A percentile compares a stretch with the other conserved stretches of the same genome.
Evolutionary conservation across 1,140 invertebrate species (phyloP).

Genomic region (Dendroctonus ponderosae): DNA sequence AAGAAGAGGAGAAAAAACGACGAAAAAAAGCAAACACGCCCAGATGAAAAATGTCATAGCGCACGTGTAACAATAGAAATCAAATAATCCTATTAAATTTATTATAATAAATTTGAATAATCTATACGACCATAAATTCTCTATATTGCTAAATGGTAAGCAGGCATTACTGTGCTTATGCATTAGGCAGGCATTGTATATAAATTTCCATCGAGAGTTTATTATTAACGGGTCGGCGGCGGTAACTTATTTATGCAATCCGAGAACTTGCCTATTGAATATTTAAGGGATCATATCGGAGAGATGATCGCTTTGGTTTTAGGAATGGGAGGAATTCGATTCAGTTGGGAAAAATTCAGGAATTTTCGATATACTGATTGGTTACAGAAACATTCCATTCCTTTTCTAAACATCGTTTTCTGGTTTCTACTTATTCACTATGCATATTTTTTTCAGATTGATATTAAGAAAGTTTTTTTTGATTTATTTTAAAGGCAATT

Average conservation of each 20-base stretch:
- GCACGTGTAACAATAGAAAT: slow-evolving; percentile 33
- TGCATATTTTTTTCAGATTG: too few species aligned
- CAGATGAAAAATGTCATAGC: slow-evolving; percentile 30
- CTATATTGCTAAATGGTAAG: slow-evolving; percentile 34
- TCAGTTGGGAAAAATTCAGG: too few species aligned
- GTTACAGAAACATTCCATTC: too few species aligned
- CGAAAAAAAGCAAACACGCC: slow-evolving; percentile 20
- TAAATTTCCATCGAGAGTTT: slow-evolving; percentile 22
- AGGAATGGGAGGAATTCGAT: too few species aligned
- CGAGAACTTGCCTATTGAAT: slow-evolving; percentile 19
- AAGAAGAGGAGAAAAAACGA: slow-evolving; percentile 4
- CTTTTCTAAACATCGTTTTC: too few species aligned
- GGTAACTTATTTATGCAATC: slow-evolving; percentile 34
- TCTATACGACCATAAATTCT: slow-evolving; percentile 34
- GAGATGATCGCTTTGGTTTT: too few species aligned
- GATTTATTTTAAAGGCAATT: too few species aligned
- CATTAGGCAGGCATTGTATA: slow-evolving; percentile 33
- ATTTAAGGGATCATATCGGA: slow-evolving; percentile 11
- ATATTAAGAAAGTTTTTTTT: too few species aligned
- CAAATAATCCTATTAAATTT: slow-evolving; percentile 36
- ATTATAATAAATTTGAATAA: slow-evolving; percentile 38
- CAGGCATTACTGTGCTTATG: slow-evolving; percentile 30
- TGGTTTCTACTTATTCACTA: too few species aligned
- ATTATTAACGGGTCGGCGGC: slow-evolving; percentile 25
- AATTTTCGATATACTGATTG: too few species aligned